Evolutionary conservation across 2,888 invertebrate genomes (phyloP), one percentile per base, ranked within the genome.

Genomic region (Agonum fuliginosum): DNA sequence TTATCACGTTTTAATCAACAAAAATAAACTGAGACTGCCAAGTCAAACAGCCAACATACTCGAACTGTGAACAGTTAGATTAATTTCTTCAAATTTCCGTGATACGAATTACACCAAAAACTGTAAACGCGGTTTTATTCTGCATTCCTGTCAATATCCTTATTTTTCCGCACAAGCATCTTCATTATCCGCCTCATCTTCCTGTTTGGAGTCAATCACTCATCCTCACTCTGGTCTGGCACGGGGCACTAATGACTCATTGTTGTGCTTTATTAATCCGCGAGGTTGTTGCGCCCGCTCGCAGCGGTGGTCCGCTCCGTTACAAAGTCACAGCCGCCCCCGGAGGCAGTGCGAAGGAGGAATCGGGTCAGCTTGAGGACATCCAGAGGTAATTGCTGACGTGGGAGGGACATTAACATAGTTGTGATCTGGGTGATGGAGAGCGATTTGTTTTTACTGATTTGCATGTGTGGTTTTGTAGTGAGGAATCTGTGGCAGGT

Each of bases 191-290:
- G 3, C 43, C 17, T 17, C 48, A 48, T 48, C 34, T 34, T 8
- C 8, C 8, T 8, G 8, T 34, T 34, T 34, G 34, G 5, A 34
- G 34, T 34, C 20, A 20, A 48, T 48, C 19, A 48, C 8, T 37
- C n/a, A n/a, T n/a, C 37, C 37, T 37, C 37, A 37, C 37, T 37
- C 10, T n/a, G n/a, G n/a, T 37, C 37, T 37, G 30, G 5, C 1
- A 12, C 37, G 37, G 17, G 30, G 17, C 73, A 17, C 58, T 73
- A 73, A 73, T 73, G 73, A 73, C 58, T 58, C 73, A 73, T 73
- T 73, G 73, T 73, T 22, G 73, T 24, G 41, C 62, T 73, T 62
- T 73, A 73, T 73, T 73, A 73, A 73, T 73, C 73, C 22, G 43
- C 54, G 58, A 73, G 73, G 58, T 41, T 73, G 73, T 71, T 71